Evolutionary conservation across 2,888 invertebrate genomes (phyloP).

Genomic region (Eulithis testata): DNA sequence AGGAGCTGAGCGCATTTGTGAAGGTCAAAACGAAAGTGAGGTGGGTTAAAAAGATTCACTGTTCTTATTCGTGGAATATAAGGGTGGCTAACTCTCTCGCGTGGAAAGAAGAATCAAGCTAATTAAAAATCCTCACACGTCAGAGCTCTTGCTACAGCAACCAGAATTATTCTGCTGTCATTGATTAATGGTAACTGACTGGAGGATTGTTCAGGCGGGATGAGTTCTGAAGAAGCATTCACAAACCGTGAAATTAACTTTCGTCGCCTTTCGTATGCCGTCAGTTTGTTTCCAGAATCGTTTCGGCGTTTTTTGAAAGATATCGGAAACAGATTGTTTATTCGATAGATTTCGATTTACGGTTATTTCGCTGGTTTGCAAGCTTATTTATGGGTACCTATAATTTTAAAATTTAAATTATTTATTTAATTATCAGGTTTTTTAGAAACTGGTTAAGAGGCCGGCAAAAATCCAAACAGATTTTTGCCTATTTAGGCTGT

Average conservation of each 20-base stretch:
- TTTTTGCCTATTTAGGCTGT: too few species aligned
- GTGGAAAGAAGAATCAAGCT: too few species aligned
- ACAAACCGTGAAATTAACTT: constrained; percentile 83
- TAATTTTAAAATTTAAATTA: too few species aligned
- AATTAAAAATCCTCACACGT: not conserved
- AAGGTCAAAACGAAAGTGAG: too few species aligned
- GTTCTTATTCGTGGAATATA: too few species aligned
- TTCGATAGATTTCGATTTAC: constrained; percentile 30
- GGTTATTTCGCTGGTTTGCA: constrained; percentile 25
- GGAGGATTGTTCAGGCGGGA: constrained; percentile 77
- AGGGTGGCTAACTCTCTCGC: too few species aligned
- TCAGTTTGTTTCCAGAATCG: constrained; percentile 71
- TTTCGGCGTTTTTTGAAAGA: constrained; percentile 62
- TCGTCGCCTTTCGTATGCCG: constrained; percentile 70
- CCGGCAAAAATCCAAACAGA: too few species aligned
- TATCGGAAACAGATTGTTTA: constrained; percentile 58
- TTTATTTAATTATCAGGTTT: too few species aligned
- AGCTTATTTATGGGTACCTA: not conserved
- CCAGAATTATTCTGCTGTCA: constrained; percentile 58
- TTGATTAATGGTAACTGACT: constrained; percentile 76
- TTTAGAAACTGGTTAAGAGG: too few species aligned
- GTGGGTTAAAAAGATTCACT: too few species aligned
- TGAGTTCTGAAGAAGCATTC: constrained; percentile 78
- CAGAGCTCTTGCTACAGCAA: constrained; percentile 26
- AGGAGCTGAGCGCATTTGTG: too few species aligned